phyloP scores from a whole-genome alignment of 37 sponge, comb jelly and placozoan genomes.

The Aphrocallistes beatrix region DNA sequence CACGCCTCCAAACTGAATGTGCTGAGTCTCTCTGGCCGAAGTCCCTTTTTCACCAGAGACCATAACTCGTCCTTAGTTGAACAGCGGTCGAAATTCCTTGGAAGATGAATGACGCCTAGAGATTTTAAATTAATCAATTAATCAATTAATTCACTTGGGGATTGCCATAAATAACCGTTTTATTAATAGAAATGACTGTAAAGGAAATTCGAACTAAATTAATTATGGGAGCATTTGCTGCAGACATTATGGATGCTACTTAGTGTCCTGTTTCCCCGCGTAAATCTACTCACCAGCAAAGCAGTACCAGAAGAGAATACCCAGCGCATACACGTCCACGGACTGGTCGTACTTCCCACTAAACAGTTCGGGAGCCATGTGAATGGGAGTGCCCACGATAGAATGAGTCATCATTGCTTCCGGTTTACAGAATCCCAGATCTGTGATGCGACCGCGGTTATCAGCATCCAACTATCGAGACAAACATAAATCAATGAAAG shows the following conservation, averaged over 20 bases:
- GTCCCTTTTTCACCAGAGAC: slow-evolving; percentile 67
- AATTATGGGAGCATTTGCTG: too few relatives aligned
- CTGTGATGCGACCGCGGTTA: slow-evolving; percentile 79
- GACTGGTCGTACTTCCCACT: slow-evolving; percentile 73
- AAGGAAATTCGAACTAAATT: too few relatives aligned
- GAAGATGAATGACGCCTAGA: slow-evolving; percentile 47
- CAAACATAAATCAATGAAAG: not conserved
- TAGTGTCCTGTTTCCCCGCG: slow-evolving; percentile 2
- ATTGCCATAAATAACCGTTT: too few relatives aligned
- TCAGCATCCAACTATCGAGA: slow-evolving; percentile 54
- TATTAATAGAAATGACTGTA: too few relatives aligned
- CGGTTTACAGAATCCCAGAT: slow-evolving; percentile 98
- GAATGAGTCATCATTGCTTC: slow-evolving; percentile 98
- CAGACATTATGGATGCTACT: too few relatives aligned
- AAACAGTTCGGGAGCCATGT: slow-evolving; percentile 98
- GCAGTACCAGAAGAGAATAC: slow-evolving; percentile 92
- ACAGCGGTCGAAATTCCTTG: slow-evolving; percentile 59
- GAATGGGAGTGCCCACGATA: slow-evolving; percentile 94
- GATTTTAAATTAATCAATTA: too few relatives aligned
- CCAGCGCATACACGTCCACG: slow-evolving; percentile 94
- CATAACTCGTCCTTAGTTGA: slow-evolving; percentile 79
- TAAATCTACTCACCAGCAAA: slow-evolving; percentile 26
- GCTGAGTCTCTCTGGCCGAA: slow-evolving; percentile 71
- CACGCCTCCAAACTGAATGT: slow-evolving; percentile 63
- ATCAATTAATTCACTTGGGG: too few relatives aligned